Evolutionary conservation across 2,113 vertebrate genomes (phyloP).

Genomic region (Microtus oregoni): DNA sequence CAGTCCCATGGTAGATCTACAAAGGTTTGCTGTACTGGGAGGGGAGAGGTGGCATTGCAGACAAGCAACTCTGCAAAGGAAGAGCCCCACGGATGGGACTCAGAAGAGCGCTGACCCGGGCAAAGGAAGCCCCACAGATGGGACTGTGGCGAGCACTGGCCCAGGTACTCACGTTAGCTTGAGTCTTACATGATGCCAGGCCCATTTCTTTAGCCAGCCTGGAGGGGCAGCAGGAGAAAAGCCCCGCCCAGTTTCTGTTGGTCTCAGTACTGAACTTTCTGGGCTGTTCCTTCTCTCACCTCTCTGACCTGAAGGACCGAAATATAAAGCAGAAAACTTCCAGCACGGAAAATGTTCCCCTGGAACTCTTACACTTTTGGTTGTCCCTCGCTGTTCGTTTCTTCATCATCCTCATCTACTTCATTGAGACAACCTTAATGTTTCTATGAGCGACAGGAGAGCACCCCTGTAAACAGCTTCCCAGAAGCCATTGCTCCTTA

Average conservation of each 20-base stretch:
- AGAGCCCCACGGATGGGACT: neutral
- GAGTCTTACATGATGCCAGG: neutral
- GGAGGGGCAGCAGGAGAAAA: neutral
- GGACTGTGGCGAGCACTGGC: neutral
- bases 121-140: neutral
- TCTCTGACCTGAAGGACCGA: neutral
- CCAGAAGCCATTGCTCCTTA: neutral
- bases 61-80: neutral
- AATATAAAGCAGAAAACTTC: neutral
- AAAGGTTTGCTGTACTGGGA: neutral
- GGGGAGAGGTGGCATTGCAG: neutral
- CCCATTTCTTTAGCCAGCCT: neutral
- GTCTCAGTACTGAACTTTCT: neutral
- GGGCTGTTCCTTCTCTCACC: neutral
- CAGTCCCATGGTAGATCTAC: neutral
- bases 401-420: neutral
- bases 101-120: neutral
- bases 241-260: neutral
- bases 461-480: neutral
- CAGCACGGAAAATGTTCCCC: neutral
- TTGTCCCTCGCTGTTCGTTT: neutral
- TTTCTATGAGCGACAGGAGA: neutral
- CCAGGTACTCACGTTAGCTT: neutral
- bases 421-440: neutral
- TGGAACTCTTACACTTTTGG: neutral